Evolutionary conservation across 2,888 invertebrate genomes (phyloP), one percentile per base, ranked within the genome.

Genomic region (Trissolcus brochymenae): DNA sequence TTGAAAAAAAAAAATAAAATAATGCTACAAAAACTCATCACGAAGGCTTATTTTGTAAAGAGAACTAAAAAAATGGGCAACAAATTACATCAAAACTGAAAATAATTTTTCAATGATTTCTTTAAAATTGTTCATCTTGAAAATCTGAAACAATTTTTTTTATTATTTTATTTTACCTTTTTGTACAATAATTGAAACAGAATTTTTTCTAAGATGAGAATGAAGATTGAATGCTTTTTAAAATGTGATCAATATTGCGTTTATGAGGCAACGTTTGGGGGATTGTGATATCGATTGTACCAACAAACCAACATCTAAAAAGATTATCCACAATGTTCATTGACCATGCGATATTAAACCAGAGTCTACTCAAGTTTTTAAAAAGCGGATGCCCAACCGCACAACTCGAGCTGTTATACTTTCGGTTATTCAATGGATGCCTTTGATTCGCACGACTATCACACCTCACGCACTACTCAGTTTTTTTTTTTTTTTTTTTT

Each of bases 361-460:
- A n/a, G 55, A 35, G 19, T 65, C 65, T 55, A 66, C 73, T 66
- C 25, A n/a, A 17, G 43, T 66, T 66, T 40, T 41, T 35, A 65
- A 73, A 60, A 56, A 55, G 60, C 60, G 61, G 60, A 73, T 61
- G 55, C 50, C 19, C 9, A 50, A 73, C 73, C 73, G 29, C 65
- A 73, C 40, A 73, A 73, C 56, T 43, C 40, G 65, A 73, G 55
- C 73, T 54, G 11, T 11, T 19, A 19, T 60, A n/a, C 46, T 25
- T 65, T 72, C 60, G 65, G 43, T 64, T 49, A 16, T 72, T 51
- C 53, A 21, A 55, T 53, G 65, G 35, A 60, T 54, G 25, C 49
- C 43, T 59, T n/a, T 17, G 53, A 72, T 72, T 72, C 60, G 60
- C 60, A 71, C 71, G 71, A 64, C 62, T 64, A 71, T 72, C 59